phyloP scores from a whole-genome alignment of 2,888 invertebrate species.

The Watsonalla cultraria region DNA sequence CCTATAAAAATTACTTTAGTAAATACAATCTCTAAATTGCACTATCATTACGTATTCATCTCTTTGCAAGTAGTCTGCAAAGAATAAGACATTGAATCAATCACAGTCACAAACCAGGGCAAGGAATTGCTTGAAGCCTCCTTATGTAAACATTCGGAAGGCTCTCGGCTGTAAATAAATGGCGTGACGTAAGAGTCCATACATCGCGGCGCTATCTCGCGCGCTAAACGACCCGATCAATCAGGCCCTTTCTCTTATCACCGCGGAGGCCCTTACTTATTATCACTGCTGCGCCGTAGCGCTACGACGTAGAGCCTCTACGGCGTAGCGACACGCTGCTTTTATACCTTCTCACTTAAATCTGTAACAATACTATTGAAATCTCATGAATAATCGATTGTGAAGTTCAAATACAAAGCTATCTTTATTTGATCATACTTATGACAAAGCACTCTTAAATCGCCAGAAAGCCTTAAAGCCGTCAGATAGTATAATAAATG shows the following conservation, averaged over 20 bases:
- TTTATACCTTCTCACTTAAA: not conserved
- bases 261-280: conserved; percentile 1
- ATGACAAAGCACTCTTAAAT: too few species aligned
- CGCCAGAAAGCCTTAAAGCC: too few species aligned
- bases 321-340: not conserved
- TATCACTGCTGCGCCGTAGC: not conserved
- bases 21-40: too few species aligned
- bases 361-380: too few species aligned
- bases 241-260: conserved; percentile 29
- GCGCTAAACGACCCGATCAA: conserved; percentile 29
- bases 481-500: too few species aligned
- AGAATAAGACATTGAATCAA: too few species aligned
- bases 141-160: not conserved
- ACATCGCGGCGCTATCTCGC: not conserved
- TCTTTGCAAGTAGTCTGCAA: too few species aligned
- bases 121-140: not conserved
- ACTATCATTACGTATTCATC: too few species aligned
- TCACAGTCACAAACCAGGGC: not conserved
- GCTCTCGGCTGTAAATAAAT: not conserved
- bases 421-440: too few species aligned
- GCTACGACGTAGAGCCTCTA: conserved; percentile 1
- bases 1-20: too few species aligned
- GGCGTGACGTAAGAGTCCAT: not conserved
- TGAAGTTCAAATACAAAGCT: too few species aligned
- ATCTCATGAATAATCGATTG: too few species aligned